phyloP scores from a whole-genome alignment of 2,113 vertebrate genomes.

The mouse (Mus musculus) region GRCm39 chr6:17639001-17639500 shows the following conservation, averaged over 20 bases:
- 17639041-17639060: background rate
- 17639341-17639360: background rate
- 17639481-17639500: conserved; percentile 38
- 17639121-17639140: background rate
- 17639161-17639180: conserved; percentile 36
- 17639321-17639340: background rate
- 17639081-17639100: conserved; percentile 12
- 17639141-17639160: background rate
- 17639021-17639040: background rate
- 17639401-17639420: conserved; percentile 43
- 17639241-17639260: background rate
- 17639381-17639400: background rate
- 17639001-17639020: background rate
- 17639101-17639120: background rate
- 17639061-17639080: background rate
- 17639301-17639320: background rate
- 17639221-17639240: conserved; percentile 28
- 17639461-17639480: conserved; percentile 19
- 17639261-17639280: conserved; percentile 48
- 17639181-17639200: background rate
- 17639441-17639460: background rate
- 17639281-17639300: background rate
- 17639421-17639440: conserved; percentile 25
- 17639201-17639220: conserved; percentile 35
- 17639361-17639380: conserved; percentile 58